Conservation (phyloP, 1,140 invertebrate species). For the Dufourea novaeangliae region DNA sequence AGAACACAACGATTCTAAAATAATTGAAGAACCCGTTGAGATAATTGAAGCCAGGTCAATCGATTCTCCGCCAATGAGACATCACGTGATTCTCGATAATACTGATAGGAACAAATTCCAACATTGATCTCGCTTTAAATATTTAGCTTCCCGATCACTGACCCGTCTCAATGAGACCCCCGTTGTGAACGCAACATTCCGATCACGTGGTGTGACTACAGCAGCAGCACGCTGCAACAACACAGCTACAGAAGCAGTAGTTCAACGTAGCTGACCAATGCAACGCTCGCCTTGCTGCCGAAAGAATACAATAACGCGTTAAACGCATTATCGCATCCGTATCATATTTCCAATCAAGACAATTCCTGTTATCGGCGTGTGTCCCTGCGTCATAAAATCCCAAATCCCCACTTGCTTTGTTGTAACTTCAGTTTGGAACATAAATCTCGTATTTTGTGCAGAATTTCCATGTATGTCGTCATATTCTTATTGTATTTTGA, state of each 20-base stretch:
- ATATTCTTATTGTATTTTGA: not conserved
- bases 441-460: not conserved
- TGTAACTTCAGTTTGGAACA: not conserved
- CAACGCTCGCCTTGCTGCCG: constrained; percentile 27
- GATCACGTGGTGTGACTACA: constrained; percentile 28
- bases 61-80: not conserved
- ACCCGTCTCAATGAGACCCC: constrained; percentile 62
- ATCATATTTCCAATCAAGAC: constrained; percentile 62
- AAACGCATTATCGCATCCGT: constrained; percentile 60
- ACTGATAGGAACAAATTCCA: constrained; percentile 52
- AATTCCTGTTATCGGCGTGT: constrained; percentile 36
- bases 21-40: constrained; percentile 28
- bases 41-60: constrained; percentile 32
- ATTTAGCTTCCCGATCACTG: constrained; percentile 71
- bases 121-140: constrained; percentile 68
- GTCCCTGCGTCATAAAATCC: constrained; percentile 3
- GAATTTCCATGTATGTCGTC: not conserved
- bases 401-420: not conserved
- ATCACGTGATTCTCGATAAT: constrained; percentile 53
- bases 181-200: constrained; percentile 34
- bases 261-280: constrained; percentile 42
- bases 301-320: constrained; percentile 61
- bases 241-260: constrained; percentile 24
- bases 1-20: constrained; percentile 12
- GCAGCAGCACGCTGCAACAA: constrained; percentile 10